phyloP scores from a whole-genome alignment of 2,888 invertebrate genomes.

The Petrolisthes cinctipes region DNA sequence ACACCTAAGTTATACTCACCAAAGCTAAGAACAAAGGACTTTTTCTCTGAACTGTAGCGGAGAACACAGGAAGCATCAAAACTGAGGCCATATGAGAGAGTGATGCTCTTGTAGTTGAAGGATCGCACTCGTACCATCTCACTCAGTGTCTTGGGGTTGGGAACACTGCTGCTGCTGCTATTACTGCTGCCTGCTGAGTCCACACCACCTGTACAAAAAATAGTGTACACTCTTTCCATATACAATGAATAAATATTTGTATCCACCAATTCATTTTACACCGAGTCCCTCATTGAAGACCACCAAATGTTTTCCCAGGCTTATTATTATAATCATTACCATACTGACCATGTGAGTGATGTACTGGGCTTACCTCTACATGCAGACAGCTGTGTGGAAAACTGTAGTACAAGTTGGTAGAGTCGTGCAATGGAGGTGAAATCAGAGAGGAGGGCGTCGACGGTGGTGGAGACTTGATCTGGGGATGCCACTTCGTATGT shows the following conservation, averaged over 20 bases:
- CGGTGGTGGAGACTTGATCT: slow-evolving; percentile 83
- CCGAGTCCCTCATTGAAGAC: too few species aligned
- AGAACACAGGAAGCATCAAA: slow-evolving; percentile 86
- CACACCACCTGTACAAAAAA: slow-evolving; percentile 39
- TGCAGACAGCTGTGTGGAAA: slow-evolving; percentile 50
- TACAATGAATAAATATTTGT: too few species aligned
- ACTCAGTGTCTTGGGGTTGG: slow-evolving; percentile 70
- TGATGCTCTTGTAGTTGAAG: slow-evolving; percentile 91
- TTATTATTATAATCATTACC: background rate
- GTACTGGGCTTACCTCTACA: slow-evolving; percentile 43
- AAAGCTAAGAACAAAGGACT: slow-evolving; percentile 81
- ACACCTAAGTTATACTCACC: slow-evolving; percentile 68
- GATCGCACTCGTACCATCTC: slow-evolving; percentile 87
- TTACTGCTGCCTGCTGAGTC: slow-evolving; percentile 57
- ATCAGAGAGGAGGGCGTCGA: slow-evolving; percentile 87
- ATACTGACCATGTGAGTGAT: background rate
- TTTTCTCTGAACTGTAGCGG: slow-evolving; percentile 81
- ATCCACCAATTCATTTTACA: too few species aligned
- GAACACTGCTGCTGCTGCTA: slow-evolving; percentile 68
- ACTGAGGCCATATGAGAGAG: slow-evolving; percentile 89
- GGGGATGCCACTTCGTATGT: slow-evolving; percentile 90
- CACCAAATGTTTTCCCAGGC: too few species aligned
- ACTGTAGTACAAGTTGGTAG: slow-evolving; percentile 78
- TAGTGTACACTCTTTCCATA: background rate
- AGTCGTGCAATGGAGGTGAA: slow-evolving; percentile 94